Evolutionary conservation across 2,113 vertebrate species (phyloP).

Genomic region (Grammomys surdaster): DNA sequence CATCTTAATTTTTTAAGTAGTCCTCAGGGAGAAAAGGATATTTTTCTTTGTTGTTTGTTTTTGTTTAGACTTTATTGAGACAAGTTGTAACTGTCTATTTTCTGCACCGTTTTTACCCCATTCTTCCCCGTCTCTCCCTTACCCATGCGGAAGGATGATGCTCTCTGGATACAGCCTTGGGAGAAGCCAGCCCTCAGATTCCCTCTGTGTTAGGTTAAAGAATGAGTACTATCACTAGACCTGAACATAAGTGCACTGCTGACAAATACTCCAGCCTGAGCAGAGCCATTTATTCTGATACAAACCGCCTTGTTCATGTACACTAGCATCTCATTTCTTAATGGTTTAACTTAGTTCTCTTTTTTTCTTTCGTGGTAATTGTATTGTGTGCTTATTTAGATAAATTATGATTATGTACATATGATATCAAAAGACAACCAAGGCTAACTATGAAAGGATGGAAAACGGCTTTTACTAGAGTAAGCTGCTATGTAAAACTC

Average conservation of each 20-base stretch:
- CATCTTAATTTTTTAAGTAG: too few relatives aligned
- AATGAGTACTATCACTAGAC: background rate
- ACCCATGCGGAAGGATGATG: too few relatives aligned
- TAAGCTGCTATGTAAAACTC: constrained; percentile 30
- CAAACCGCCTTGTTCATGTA: background rate
- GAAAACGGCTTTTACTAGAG: constrained; percentile 10
- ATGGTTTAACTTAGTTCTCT: background rate
- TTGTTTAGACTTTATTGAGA: too few relatives aligned
- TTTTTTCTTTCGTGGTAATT: background rate
- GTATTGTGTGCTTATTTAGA: background rate
- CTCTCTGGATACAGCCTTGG: too few relatives aligned
- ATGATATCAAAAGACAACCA: background rate
- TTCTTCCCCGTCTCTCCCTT: too few relatives aligned
- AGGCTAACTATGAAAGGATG: constrained; percentile 18
- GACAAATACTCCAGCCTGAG: background rate
- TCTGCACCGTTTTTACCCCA: too few relatives aligned
- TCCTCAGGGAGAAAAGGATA: too few relatives aligned
- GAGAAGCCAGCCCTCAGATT: too few relatives aligned
- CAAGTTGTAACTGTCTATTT: too few relatives aligned
- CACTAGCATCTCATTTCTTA: background rate
- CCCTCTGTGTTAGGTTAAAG: background rate
- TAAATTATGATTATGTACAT: background rate
- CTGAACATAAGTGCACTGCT: background rate
- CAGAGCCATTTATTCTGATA: background rate
- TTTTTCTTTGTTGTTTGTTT: too few relatives aligned